Evolutionary conservation across 2,797 vertebrate genomes (phyloP), one percentile per base, ranked within the genome.

Genomic region (Pagetopsis macropterus): DNA sequence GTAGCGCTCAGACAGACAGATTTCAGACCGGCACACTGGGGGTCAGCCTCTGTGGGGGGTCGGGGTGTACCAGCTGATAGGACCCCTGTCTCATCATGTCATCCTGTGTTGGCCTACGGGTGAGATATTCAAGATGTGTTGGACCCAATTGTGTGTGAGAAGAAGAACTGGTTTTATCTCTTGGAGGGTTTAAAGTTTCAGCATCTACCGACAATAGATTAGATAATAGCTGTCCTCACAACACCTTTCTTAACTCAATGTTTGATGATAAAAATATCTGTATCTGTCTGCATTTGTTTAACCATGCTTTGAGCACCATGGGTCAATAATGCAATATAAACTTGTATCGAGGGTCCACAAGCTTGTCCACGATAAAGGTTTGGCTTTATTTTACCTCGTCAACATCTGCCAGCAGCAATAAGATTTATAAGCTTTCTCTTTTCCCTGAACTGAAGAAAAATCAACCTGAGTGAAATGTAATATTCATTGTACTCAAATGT

Each of bases 11-110:
- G 66, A 78, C 66, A 75, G 83, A 82, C 78, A 69, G 66, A 79
- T 88, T 89, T 85, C 79, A 88, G 83, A 84, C 74, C 46, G 43
- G 66, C 82, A 72, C 66, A 44, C 57, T 19, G 76, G 60, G 76
- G 78, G 75, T 75, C 68, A 59, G 75, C 56, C 60, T 77, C 70
- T 12, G 57, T 52, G 75, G 70, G 61, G 72, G 2, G 4, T 60
- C 3, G 10, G 13, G 17, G 27, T 4, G 52, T 8, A 54, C 61
- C 75, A 37, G 78, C 75, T 81, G 70, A 83, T 52, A 37, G 51
- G 69, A 72, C 72, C 67, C 50, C 65, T 51, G 72, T 76, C 59
- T 80, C 65, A 57, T 82, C 65, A 9, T 67, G 69, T 74, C 75
- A 76, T 72, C 56, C 17, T 76, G 65, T 63, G 61, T 76, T 21